Evolutionary conservation across 2,888 invertebrate genomes (phyloP).

Genomic region (Orgyia antiqua): DNA sequence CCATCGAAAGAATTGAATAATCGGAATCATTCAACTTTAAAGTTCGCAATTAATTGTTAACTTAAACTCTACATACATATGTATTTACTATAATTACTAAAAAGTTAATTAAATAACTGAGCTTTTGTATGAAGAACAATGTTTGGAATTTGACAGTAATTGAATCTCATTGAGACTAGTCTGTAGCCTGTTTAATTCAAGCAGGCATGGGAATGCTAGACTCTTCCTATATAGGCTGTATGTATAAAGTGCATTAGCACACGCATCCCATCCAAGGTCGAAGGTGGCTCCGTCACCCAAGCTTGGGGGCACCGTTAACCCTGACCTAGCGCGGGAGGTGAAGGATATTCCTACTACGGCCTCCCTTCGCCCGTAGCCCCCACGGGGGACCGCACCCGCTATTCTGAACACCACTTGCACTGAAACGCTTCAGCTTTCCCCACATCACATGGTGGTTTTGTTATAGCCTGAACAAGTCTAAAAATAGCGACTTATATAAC

Average conservation of each 20-base stretch:
- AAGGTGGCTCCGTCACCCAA: slow-evolving; percentile 64
- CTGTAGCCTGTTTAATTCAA: too few relatives aligned
- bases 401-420: slow-evolving; percentile 58
- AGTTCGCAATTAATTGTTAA: background rate
- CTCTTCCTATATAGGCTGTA: background rate
- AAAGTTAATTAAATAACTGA: too few relatives aligned
- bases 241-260: slow-evolving; percentile 41
- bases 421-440: slow-evolving; percentile 54
- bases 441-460: slow-evolving; percentile 52
- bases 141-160: too few relatives aligned
- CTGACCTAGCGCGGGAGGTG: slow-evolving; percentile 74
- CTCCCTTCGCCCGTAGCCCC: slow-evolving; percentile 42
- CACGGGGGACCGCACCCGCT: slow-evolving; percentile 32
- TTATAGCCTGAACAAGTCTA: slow-evolving; percentile 22
- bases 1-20: background rate
- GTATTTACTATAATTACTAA: background rate
- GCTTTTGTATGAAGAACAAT: too few relatives aligned
- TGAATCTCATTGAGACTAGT: too few relatives aligned
- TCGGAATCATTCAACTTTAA: background rate
- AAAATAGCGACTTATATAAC: too few relatives aligned
- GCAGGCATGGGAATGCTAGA: too few relatives aligned
- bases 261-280: slow-evolving; percentile 67
- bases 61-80: background rate
- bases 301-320: slow-evolving; percentile 73
- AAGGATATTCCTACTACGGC: slow-evolving; percentile 74